Evolutionary conservation across 64 coral and sea anemone genomes (phyloP).

Genomic region (Montipora capricornis): DNA sequence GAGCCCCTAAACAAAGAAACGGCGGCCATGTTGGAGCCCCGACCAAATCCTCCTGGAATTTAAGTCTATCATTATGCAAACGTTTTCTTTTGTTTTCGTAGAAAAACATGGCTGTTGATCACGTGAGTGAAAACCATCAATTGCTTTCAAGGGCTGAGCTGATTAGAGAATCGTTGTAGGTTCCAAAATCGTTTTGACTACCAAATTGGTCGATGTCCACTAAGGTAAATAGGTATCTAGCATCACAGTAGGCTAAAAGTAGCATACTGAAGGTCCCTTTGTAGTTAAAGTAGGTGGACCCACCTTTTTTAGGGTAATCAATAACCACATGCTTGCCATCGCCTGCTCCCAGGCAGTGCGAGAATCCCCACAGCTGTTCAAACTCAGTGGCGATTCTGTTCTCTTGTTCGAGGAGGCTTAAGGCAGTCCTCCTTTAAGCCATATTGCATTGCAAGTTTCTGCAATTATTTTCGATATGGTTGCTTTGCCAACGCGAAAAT

Average conservation of each 20-base stretch:
- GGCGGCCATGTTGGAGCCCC: too few relatives aligned
- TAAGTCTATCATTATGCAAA: too few relatives aligned
- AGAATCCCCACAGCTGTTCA: conserved; percentile 6
- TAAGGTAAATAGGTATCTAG: conserved; percentile 2
- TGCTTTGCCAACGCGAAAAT: conserved; percentile 52
- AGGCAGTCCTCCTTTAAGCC: neutral
- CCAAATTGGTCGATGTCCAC: neutral
- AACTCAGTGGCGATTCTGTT: neutral
- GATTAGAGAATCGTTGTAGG: conserved; percentile 6
- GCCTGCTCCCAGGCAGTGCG: conserved; percentile 10
- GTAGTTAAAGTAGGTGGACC: neutral
- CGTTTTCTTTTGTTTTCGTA: too few relatives aligned
- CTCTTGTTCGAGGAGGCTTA: conserved; percentile 12
- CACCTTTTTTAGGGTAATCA: neutral
- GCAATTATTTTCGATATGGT: conserved; percentile 44
- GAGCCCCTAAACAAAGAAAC: too few relatives aligned
- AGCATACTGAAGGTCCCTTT: neutral
- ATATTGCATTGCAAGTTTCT: conserved; percentile 68
- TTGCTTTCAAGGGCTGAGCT: conserved; percentile 1
- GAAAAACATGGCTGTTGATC: too few relatives aligned
- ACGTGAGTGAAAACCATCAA: too few relatives aligned
- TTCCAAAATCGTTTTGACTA: neutral
- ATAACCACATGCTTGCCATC: conserved; percentile 24
- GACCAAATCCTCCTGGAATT: too few relatives aligned
- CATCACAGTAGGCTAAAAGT: neutral